phyloP scores from a whole-genome alignment of 2,797 vertebrate species.

The Acomys russatus region DNA sequence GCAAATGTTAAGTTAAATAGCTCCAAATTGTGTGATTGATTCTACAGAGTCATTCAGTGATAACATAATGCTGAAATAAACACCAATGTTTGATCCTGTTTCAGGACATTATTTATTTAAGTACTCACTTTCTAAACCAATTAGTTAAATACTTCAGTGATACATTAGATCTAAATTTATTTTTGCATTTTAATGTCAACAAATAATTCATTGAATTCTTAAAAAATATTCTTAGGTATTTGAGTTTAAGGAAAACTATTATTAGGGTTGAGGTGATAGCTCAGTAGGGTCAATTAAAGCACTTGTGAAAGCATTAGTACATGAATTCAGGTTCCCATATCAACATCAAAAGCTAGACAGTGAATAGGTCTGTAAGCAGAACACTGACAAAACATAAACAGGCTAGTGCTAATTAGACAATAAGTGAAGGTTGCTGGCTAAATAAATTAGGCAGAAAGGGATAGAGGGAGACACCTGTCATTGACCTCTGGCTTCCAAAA shows the following conservation, averaged over 20 bases:
- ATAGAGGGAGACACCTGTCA: not conserved
- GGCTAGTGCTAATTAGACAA: not conserved
- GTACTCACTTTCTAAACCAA: slow-evolving; percentile 50
- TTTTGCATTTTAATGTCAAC: slow-evolving; percentile 61
- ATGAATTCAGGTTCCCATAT: not conserved
- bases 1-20: slow-evolving; percentile 53
- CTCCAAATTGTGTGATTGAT: slow-evolving; percentile 59
- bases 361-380: not conserved
- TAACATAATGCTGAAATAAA: slow-evolving; percentile 60
- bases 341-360: not conserved
- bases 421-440: not conserved
- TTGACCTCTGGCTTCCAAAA: not conserved
- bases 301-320: not conserved
- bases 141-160: slow-evolving; percentile 28
- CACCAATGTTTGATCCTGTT: slow-evolving; percentile 27
- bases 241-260: slow-evolving; percentile 34
- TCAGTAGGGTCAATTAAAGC: not conserved
- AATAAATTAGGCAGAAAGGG: not conserved
- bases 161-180: slow-evolving; percentile 35
- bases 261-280: not conserved
- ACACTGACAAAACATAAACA: not conserved
- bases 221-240: slow-evolving; percentile 16
- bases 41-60: slow-evolving; percentile 24
- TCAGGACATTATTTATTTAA: slow-evolving; percentile 62
- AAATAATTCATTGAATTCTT: slow-evolving; percentile 32